phyloP scores from a whole-genome alignment of 2,113 vertebrate species.

The Stercorarius parasiticus region DNA sequence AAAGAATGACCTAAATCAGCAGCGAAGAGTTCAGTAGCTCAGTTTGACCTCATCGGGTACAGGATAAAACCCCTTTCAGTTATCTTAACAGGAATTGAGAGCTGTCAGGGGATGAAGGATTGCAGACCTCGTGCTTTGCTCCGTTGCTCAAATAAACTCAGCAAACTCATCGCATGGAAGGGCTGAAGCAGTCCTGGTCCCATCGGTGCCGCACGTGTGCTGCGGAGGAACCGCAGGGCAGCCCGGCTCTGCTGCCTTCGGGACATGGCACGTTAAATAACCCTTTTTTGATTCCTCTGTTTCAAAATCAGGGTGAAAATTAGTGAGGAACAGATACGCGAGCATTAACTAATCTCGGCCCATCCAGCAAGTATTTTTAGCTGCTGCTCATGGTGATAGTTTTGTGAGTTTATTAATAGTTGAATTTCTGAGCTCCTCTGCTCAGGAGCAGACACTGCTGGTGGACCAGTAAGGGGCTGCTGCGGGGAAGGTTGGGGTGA shows the following conservation, averaged over 20 bases:
- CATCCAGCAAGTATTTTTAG: neutral
- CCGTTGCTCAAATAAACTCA: neutral
- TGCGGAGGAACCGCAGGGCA: neutral
- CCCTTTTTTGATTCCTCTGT: neutral
- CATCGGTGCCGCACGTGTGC: neutral
- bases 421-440: neutral
- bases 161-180: neutral
- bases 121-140: accelerated
- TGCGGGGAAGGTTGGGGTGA: neutral
- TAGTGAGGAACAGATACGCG: neutral
- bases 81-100: neutral
- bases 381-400: neutral
- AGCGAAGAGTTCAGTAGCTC: neutral
- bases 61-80: neutral
- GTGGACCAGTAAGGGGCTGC: neutral
- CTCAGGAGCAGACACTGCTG: neutral
- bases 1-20: neutral
- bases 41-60: neutral
- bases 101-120: neutral
- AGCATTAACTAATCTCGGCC: neutral
- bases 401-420: neutral
- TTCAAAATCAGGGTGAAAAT: neutral
- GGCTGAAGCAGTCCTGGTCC: neutral
- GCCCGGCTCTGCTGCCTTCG: neutral
- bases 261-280: neutral